phyloP scores from a whole-genome alignment of 23 tunicate genomes.

The Halocynthia roretzi region DNA sequence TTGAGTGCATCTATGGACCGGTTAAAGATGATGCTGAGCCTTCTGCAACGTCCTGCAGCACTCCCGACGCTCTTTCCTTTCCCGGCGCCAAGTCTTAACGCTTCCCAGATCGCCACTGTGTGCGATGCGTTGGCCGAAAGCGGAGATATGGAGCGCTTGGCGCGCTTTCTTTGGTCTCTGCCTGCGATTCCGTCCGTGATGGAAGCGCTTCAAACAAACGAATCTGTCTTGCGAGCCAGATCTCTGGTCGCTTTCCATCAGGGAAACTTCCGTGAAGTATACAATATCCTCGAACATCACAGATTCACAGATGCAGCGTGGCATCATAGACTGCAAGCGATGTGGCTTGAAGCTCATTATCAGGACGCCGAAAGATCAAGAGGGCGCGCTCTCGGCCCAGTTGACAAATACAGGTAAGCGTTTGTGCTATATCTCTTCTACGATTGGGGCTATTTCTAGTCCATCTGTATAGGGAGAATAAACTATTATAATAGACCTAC shows the following conservation, averaged over 20 bases:
- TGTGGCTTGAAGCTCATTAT: constrained; percentile 99
- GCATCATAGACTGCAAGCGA: constrained; percentile 63
- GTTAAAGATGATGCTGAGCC: background rate
- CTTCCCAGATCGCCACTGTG: constrained; percentile 72
- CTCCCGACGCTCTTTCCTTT: constrained; percentile 30
- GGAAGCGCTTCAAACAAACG: constrained; percentile 79
- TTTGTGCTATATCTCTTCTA: too few relatives aligned
- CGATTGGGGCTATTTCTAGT: too few relatives aligned
- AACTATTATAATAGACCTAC: too few relatives aligned
- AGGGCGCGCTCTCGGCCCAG: constrained; percentile 94
- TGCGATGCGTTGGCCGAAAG: constrained; percentile 84
- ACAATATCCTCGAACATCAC: constrained; percentile 79
- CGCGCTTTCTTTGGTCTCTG: constrained; percentile 92
- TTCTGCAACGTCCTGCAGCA: background rate
- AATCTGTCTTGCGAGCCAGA: constrained; percentile 70
- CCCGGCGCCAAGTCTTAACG: constrained; percentile 44
- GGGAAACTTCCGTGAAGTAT: constrained; percentile 71
- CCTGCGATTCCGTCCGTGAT: constrained; percentile 78
- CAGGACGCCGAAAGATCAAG: constrained; percentile 74
- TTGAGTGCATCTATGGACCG: constrained; percentile 6
- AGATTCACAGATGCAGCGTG: constrained; percentile 59
- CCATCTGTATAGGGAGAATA: too few relatives aligned
- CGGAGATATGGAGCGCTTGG: constrained; percentile 82
- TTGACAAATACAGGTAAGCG: constrained; percentile 58
- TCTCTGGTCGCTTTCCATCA: constrained; percentile 91